Conservation (phyloP, 2,888 invertebrate genomes). For the Drosophila anomelani region DNA sequence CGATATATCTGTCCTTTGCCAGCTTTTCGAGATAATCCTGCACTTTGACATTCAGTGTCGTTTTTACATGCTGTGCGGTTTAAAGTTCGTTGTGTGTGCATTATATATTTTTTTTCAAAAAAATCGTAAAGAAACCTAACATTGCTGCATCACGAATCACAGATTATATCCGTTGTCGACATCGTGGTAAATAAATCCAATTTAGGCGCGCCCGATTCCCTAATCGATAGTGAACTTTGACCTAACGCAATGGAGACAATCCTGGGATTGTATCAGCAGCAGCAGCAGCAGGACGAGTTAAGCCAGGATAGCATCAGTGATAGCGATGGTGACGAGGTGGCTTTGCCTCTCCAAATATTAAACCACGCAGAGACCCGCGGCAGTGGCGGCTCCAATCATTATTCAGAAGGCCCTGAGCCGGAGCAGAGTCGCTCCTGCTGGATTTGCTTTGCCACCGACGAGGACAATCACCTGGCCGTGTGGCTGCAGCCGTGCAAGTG, state of each 20-base stretch:
- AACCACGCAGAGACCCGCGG: not conserved
- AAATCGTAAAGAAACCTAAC: not conserved
- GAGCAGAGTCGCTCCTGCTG: conserved; percentile 90
- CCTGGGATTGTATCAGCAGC: not conserved
- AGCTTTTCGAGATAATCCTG: not conserved
- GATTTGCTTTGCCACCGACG: conserved; percentile 98
- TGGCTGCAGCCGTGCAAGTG: conserved; percentile 99
- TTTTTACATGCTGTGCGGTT: conserved; percentile 10
- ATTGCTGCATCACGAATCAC: not conserved
- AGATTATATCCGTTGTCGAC: not conserved
- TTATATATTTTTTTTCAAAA: not conserved
- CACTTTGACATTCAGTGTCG: conserved; percentile 1
- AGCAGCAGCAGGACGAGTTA: not conserved
- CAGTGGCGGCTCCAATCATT: conserved; percentile 10
- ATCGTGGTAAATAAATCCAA: not conserved
- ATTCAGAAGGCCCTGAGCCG: not conserved
- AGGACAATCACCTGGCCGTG: conserved; percentile 93
- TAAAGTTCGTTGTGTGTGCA: conserved; percentile 1
- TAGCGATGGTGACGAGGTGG: not conserved
- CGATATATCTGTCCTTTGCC: not conserved
- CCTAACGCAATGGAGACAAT: not conserved
- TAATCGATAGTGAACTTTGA: too few species aligned
- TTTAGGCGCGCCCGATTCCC: not conserved
- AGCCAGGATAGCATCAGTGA: not conserved
- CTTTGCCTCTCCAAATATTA: too few species aligned